Conservation (phyloP, 1,140 invertebrate genomes). For the Trissolcus basalis region DNA sequence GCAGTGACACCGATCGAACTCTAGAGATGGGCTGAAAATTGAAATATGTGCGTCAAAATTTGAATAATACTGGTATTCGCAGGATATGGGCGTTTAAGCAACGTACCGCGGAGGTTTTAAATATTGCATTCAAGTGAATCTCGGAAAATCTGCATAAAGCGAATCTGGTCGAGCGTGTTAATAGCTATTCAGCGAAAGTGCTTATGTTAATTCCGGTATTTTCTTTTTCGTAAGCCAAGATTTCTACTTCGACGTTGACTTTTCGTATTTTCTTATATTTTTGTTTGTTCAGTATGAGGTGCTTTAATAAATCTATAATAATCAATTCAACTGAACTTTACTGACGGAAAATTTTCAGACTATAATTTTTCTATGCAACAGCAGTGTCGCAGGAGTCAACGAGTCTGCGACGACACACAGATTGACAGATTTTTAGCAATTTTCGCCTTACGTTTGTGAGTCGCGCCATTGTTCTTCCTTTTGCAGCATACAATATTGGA, state of each 20-base stretch:
- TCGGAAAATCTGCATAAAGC: constrained; percentile 57
- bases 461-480: constrained; percentile 12
- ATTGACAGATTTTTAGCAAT: constrained; percentile 15
- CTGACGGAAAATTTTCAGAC: neutral
- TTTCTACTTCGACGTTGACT: constrained; percentile 49
- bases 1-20: too few relatives aligned
- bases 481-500: constrained; percentile 2
- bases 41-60: constrained; percentile 23
- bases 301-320: neutral
- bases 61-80: constrained; percentile 36
- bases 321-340: neutral
- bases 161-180: constrained; percentile 57
- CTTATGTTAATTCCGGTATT: constrained; percentile 59
- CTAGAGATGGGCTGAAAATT: constrained; percentile 7
- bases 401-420: neutral
- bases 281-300: neutral
- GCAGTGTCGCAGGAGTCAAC: neutral
- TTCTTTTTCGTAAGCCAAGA: constrained; percentile 57
- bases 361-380: neutral
- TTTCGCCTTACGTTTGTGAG: constrained; percentile 8
- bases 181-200: constrained; percentile 59
- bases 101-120: constrained; percentile 30
- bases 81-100: constrained; percentile 33
- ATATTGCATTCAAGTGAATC: constrained; percentile 49
- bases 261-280: constrained; percentile 38